phyloP scores from a whole-genome alignment of 2,797 vertebrate species.

The Phaenicophaeus curvirostris region DNA sequence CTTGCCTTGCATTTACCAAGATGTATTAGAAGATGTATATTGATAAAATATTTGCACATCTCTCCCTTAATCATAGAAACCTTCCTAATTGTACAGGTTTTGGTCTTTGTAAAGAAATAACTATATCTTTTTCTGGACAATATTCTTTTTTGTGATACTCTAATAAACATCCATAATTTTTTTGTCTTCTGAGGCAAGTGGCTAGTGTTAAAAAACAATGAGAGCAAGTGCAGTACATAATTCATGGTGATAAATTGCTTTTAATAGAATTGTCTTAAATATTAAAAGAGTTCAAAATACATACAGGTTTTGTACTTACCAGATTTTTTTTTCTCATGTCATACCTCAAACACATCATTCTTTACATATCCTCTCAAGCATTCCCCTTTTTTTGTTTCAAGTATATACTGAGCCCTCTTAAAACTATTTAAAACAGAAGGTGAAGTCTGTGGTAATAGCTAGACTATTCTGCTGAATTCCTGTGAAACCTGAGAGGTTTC shows the following conservation, averaged over 20 bases:
- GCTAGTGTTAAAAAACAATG: not conserved
- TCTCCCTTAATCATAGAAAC: not conserved
- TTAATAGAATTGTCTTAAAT: not conserved
- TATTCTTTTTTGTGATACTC: not conserved
- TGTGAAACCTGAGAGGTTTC: not conserved
- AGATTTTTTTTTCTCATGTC: not conserved
- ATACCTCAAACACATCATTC: not conserved
- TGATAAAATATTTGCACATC: not conserved
- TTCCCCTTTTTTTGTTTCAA: rapidly evolving
- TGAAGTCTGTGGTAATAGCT: not conserved
- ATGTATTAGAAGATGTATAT: not conserved
- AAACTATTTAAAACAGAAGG: not conserved
- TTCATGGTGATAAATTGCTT: not conserved
- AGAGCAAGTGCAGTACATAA: not conserved
- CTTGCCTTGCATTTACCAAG: not conserved
- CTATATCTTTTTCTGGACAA: not conserved
- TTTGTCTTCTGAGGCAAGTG: not conserved
- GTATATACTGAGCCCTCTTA: not conserved
- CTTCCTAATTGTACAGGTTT: not conserved
- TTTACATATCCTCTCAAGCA: not conserved
- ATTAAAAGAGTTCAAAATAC: not conserved
- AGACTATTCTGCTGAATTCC: not conserved
- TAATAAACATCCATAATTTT: not conserved
- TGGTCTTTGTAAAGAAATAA: not conserved
- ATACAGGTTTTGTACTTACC: not conserved